Percentiles rank a stretch among this genome's conserved stretches.
Conservation (phyloP, 2,888 invertebrate genomes). For the Muscina levida region DNA sequence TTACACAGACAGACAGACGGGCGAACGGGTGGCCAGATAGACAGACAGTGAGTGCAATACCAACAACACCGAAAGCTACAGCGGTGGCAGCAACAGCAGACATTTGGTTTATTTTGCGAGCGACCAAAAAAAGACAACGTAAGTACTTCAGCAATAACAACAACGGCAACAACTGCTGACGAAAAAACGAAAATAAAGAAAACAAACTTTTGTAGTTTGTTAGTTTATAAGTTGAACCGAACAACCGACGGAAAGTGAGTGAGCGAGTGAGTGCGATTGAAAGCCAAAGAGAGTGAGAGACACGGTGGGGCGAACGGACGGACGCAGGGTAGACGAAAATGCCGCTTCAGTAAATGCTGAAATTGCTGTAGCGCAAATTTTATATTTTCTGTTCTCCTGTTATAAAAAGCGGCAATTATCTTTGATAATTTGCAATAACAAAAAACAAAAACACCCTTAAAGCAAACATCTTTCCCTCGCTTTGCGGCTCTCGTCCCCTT, state of each 20-base stretch:
- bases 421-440: slow-evolving; percentile 38
- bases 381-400: slow-evolving; percentile 37
- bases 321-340: slow-evolving; percentile 13
- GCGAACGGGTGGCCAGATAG: background rate
- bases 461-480: slow-evolving; percentile 21
- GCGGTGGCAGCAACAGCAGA: slow-evolving; percentile 6
- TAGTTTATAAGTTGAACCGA: slow-evolving; percentile 35
- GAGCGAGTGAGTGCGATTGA: no score
- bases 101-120: slow-evolving; percentile 37
- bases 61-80: background rate
- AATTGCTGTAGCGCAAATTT: slow-evolving; percentile 24
- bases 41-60: slow-evolving; percentile 9
- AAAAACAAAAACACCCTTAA: slow-evolving; percentile 40
- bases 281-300: no score
- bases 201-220: slow-evolving; percentile 33
- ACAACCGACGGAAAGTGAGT: background rate
- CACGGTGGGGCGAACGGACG: background rate
- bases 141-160: slow-evolving; percentile 29
- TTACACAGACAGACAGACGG: slow-evolving; percentile 15
- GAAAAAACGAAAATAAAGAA: slow-evolving; percentile 27
- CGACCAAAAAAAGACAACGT: slow-evolving; percentile 38
- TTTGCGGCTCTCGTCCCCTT: background rate
- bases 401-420: slow-evolving; percentile 39
- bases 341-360: slow-evolving; percentile 10
- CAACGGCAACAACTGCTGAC: background rate